phyloP scores from a whole-genome alignment of 2,888 invertebrate genomes.

The Hirudinaria manillensis region DNA sequence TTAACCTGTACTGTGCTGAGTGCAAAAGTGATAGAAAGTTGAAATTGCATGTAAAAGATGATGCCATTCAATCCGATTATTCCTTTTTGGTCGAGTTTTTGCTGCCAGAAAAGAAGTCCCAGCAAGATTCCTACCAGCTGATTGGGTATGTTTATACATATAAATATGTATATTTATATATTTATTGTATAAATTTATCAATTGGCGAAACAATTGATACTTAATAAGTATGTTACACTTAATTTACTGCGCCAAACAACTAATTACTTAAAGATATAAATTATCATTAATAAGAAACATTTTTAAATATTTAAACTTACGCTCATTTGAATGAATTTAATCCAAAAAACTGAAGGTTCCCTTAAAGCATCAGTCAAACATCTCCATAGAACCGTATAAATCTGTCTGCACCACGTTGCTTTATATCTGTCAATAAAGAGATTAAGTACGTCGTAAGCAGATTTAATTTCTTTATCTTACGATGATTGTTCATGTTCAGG shows the following conservation, averaged over 20 bases:
- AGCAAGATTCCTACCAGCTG: conserved; percentile 80
- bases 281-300: too few species aligned
- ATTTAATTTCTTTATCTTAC: too few species aligned
- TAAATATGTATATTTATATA: too few species aligned
- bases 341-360: conserved; percentile 83
- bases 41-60: conserved; percentile 46
- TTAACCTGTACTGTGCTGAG: conserved; percentile 84
- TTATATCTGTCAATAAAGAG: conserved; percentile 29
- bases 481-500: too few species aligned
- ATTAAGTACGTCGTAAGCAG: too few species aligned
- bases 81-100: conserved; percentile 69
- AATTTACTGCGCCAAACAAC: too few species aligned
- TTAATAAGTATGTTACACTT: conserved; percentile 51
- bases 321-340: conserved; percentile 73
- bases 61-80: conserved; percentile 57
- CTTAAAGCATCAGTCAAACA: conserved; percentile 81
- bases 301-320: conserved; percentile 59
- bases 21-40: conserved; percentile 78
- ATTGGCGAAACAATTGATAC: too few species aligned
- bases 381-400: conserved; percentile 80
- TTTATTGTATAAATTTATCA: too few species aligned
- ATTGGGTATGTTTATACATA: conserved; percentile 37
- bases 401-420: conserved; percentile 59
- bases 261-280: too few species aligned
- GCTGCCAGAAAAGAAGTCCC: conserved; percentile 78